phyloP scores from a whole-genome alignment of 2,888 invertebrate genomes.

The Diaphora mendica region DNA sequence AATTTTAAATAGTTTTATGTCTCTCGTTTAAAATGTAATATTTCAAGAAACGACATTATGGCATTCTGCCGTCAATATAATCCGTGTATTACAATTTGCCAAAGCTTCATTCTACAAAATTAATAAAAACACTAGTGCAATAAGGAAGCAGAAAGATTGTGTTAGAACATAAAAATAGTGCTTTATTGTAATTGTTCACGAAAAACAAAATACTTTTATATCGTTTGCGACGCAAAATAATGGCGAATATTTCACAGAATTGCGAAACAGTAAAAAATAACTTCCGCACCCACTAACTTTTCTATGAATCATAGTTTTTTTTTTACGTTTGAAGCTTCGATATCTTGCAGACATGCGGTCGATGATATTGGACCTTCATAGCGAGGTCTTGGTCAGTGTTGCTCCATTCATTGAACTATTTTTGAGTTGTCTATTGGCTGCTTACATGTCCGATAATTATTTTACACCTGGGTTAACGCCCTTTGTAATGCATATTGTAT shows the following conservation, averaged over 20 bases:
- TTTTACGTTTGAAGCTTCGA: conserved; percentile 15
- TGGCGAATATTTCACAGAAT: conserved; percentile 4
- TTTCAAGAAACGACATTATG: not conserved
- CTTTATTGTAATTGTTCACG: not conserved
- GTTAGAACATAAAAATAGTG: not conserved
- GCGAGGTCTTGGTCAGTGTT: conserved; percentile 49
- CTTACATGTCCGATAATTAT: conserved; percentile 33
- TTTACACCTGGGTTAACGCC: conserved; percentile 40
- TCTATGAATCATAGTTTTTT: conserved; percentile 19
- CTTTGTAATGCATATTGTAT: conserved; percentile 23
- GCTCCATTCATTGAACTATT: conserved; percentile 45
- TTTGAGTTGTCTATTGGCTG: conserved; percentile 31
- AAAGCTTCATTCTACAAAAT: not conserved
- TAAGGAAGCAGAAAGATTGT: not conserved
- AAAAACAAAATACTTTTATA: conserved; percentile 2
- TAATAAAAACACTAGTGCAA: not conserved
- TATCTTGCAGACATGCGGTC: conserved; percentile 50
- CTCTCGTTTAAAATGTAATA: not conserved
- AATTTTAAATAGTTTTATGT: too few species aligned
- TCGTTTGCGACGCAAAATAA: conserved; percentile 5
- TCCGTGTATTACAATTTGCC: not conserved
- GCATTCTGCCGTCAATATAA: not conserved
- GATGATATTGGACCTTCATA: conserved; percentile 54
- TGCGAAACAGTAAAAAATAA: conserved; percentile 1
- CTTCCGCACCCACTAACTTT: conserved; percentile 6